Percentiles rank a stretch among this genome's conserved stretches.
phyloP scores from a whole-genome alignment of 2,888 invertebrate genomes.

The Serripes groenlandicus region DNA sequence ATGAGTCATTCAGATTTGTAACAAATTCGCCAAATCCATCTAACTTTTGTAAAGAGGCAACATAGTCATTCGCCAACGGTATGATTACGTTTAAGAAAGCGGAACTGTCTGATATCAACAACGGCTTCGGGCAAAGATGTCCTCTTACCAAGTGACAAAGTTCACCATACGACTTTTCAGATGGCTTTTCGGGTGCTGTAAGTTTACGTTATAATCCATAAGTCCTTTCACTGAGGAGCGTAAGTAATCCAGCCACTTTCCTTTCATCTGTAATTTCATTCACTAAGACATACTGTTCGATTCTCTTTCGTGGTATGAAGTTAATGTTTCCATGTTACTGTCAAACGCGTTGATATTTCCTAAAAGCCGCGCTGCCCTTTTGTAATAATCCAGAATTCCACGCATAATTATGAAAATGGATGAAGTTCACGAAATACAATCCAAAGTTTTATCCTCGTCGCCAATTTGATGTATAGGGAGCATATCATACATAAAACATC shows the following conservation, averaged over 20 bases:
- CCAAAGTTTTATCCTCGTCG: too few relatives aligned
- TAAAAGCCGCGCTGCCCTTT: neutral
- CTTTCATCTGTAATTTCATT: too few relatives aligned
- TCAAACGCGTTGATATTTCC: neutral
- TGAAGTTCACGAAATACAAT: too few relatives aligned
- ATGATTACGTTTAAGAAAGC: constrained; percentile 39
- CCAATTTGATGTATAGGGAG: too few relatives aligned
- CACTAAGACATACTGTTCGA: neutral
- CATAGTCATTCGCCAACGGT: constrained; percentile 9
- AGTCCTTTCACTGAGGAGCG: too few relatives aligned
- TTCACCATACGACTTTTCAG: neutral
- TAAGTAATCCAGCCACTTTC: too few relatives aligned
- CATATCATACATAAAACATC: too few relatives aligned
- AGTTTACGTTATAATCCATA: too few relatives aligned
- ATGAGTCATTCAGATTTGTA: constrained; percentile 28
- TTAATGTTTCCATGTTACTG: neutral
- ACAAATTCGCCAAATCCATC: constrained; percentile 55
- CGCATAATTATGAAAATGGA: too few relatives aligned
- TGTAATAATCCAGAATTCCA: neutral
- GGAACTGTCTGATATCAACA: constrained; percentile 43
- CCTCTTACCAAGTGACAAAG: neutral
- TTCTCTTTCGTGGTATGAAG: neutral
- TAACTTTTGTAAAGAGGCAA: constrained; percentile 50
- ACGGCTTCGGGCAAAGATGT: neutral
- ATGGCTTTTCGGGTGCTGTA: too few relatives aligned